Conservation (phyloP, 2,113 vertebrate species). For the Coptodon bakossiorum region DNA sequence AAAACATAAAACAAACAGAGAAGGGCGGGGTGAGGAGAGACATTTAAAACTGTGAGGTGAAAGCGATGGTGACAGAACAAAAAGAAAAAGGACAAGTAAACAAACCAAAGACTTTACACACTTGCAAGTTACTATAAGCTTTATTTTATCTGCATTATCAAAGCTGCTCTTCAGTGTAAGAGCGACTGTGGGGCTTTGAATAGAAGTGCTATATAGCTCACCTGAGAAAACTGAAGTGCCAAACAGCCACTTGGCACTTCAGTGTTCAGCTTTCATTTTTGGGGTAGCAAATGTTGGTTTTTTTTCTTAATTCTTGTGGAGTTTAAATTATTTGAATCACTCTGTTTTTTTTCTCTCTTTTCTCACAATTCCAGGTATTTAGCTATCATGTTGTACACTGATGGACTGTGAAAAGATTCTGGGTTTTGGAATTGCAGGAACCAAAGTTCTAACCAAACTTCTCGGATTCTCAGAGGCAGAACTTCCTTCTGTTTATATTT, state of each 20-base stretch:
- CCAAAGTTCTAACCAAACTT: not conserved
- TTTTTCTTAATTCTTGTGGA: not conserved
- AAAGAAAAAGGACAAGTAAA: not conserved
- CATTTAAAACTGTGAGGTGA: not conserved
- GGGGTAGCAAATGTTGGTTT: not conserved
- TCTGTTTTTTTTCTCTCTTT: not conserved
- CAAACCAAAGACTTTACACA: not conserved
- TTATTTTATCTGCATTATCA: not conserved
- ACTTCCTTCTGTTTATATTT: not conserved
- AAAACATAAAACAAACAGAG: not conserved
- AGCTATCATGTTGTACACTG: not conserved
- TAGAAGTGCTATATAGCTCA: not conserved
- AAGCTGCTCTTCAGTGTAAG: not conserved
- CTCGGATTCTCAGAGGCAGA: not conserved
- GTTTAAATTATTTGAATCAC: not conserved
- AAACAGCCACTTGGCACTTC: not conserved
- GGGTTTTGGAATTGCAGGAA: not conserved
- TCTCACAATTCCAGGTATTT: not conserved
- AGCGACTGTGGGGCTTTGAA: not conserved
- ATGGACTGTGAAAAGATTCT: not conserved
- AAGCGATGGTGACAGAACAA: not conserved
- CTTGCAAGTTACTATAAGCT: not conserved
- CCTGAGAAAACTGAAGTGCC: not conserved
- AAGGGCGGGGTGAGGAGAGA: not conserved
- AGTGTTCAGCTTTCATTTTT: not conserved